Conservation (phyloP, 2,888 invertebrate genomes). For the Ganaspis brasiliensis region DNA sequence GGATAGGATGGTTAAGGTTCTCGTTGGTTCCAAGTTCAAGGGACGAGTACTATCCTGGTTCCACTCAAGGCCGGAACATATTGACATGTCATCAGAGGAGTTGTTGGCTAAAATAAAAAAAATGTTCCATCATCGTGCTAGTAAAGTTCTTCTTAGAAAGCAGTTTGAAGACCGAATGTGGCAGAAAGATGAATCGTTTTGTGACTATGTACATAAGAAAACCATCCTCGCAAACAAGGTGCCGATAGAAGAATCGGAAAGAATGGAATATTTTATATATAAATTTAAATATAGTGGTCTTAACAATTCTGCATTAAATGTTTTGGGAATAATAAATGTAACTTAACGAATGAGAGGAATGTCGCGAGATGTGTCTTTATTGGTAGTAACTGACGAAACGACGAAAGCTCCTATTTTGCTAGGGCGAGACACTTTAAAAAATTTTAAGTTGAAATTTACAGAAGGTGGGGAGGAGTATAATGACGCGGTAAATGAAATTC, state of each 20-base stretch:
- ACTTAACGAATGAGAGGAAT: slow-evolving; percentile 46
- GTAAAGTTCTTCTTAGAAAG: slow-evolving; percentile 30
- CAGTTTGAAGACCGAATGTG: slow-evolving; percentile 51
- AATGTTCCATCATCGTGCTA: slow-evolving; percentile 46
- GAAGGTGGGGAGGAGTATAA: slow-evolving; percentile 23
- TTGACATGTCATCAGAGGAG: slow-evolving; percentile 44
- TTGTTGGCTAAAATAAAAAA: slow-evolving; percentile 48
- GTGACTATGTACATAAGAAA: slow-evolving; percentile 54
- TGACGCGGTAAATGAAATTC: slow-evolving; percentile 48
- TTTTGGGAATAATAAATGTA: slow-evolving; percentile 46
- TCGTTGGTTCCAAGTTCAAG: slow-evolving; percentile 47
- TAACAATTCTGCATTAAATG: slow-evolving; percentile 49
- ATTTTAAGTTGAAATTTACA: slow-evolving; percentile 14
- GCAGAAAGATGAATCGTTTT: slow-evolving; percentile 48
- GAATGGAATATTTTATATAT: slow-evolving; percentile 50
- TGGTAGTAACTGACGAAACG: slow-evolving; percentile 47
- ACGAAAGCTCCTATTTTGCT: slow-evolving; percentile 52
- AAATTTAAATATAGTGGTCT: slow-evolving; percentile 53
- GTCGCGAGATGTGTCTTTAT: slow-evolving; percentile 35
- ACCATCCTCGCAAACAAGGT: slow-evolving; percentile 50
- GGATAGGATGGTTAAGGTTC: slow-evolving; percentile 42
- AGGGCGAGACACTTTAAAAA: slow-evolving; percentile 28
- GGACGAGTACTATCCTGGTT: slow-evolving; percentile 51
- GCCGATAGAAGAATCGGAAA: slow-evolving; percentile 48
- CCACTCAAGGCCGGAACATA: slow-evolving; percentile 51